These are phyloP conservation scores for Standfussiana lucernea DNA, from an alignment of 2,888 invertebrate genomes.

Conservation along the genomic window DNA sequence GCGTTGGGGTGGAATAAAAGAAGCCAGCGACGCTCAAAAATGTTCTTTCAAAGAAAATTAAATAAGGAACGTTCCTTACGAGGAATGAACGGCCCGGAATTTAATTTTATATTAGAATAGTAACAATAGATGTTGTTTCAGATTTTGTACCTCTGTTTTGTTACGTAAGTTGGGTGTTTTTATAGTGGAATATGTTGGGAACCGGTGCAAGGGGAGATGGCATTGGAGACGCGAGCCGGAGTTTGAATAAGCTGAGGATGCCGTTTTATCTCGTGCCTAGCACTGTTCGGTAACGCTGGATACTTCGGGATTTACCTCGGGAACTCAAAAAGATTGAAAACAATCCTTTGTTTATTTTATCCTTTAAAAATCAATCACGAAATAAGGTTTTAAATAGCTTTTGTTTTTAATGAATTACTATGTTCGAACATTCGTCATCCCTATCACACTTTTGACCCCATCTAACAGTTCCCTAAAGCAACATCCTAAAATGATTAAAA, in stretches of 20 bases:
- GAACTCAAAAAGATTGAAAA: constrained; percentile 31
- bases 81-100: constrained; percentile 58
- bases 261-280: constrained; percentile 44
- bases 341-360: background rate
- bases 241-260: constrained; percentile 47
- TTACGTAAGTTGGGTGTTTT: constrained; percentile 12
- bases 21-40: constrained; percentile 70
- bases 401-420: background rate
- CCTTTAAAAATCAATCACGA: background rate
- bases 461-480: constrained; percentile 3
- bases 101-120: constrained; percentile 64
- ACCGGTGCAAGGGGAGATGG: constrained; percentile 47
- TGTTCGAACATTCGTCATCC: background rate
- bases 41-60: constrained; percentile 73
- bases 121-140: constrained; percentile 51
- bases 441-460: constrained; percentile 3
- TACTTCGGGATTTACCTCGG: constrained; percentile 18
- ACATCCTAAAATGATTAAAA: constrained; percentile 49
- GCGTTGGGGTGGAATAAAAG: constrained; percentile 85
- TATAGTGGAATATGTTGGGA: constrained; percentile 56
- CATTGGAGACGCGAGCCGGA: constrained; percentile 33
- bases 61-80: constrained; percentile 66
- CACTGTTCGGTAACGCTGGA: constrained; percentile 15
- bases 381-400: background rate
- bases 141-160: constrained; percentile 36